Evolutionary conservation across 1,140 invertebrate genomes (phyloP), one percentile per base, ranked within the genome.

Genomic region (Aphaenogaster rudis): DNA sequence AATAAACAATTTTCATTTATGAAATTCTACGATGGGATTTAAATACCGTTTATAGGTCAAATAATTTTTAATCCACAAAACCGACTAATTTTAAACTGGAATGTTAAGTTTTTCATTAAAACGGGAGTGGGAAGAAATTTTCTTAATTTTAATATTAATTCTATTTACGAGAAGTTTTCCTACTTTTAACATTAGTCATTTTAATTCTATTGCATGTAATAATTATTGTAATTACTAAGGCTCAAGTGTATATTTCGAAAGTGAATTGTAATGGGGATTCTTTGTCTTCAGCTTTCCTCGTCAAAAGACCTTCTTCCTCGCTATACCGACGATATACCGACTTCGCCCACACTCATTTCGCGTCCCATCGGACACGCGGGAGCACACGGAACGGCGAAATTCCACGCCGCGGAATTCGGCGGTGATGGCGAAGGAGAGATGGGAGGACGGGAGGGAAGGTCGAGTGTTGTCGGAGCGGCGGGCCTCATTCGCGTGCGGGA

Each of bases 401-500:
- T 84, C 80, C 80, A 87, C 52, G 80, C 63, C 64, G 67, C 69
- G 59, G 79, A 72, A 84, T 84, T 76, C 28, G 57, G 57, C 13
- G 52, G 17, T 17, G 79, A 39, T 48, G 33, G 33, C 28, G 11
- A 45, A 42, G 66, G 36, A 36, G 52, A n/a, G n/a, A 17, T 1
- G n/a, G 63, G 11, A n/a, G 1, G 64, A 45, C 17, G 50, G 11
- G 17, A 54, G 17, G 52, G 28, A 45, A 61, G 80, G 33, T 61
- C 67, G 78, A 84, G 39, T 28, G 79, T 54, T 84, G 71, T 74
- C 59, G 50, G 77, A 59, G 36, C 87, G 88, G 84, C 87, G 88
- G 86, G 88, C 88, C 88, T 91, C 94, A 90, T 93, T 94, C 93
- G 93, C 92, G 92, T 93, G 93, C 92, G 90, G 91, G 91, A 93